A percentile compares a stretch with the other conserved stretches of the same genome.
These are phyloP conservation scores for Epinotia brunnichana DNA, from an alignment of 2,888 invertebrate species.

Conservation along the genomic window DNA sequence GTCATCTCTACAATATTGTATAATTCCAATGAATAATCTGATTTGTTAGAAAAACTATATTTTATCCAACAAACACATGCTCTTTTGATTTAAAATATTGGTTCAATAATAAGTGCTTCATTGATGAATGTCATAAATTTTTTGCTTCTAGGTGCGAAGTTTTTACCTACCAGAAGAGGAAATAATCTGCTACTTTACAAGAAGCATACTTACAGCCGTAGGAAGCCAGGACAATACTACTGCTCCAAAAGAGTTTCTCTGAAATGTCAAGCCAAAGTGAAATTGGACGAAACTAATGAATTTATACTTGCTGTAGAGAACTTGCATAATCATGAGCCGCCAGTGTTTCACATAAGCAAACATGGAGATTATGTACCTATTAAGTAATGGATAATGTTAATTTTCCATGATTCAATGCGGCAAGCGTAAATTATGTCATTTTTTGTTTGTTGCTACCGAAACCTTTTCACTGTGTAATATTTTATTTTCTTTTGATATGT, in stretches of 20 bases:
- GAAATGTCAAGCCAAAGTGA: conserved; percentile 51
- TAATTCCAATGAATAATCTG: background rate
- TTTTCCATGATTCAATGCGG: too few relatives aligned
- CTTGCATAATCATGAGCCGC: conserved; percentile 19
- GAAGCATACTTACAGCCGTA: conserved; percentile 50
- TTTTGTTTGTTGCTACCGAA: too few relatives aligned
- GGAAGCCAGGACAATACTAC: conserved; percentile 9
- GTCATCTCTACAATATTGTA: background rate
- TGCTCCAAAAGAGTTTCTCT: conserved; percentile 16
- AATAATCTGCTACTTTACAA: conserved; percentile 39
- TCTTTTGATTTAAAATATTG: background rate
- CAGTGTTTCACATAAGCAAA: conserved; percentile 21
- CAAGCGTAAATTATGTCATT: too few relatives aligned
- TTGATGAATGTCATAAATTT: background rate
- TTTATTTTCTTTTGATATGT: too few relatives aligned
- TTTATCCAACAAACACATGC: background rate
- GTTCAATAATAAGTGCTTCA: too few relatives aligned
- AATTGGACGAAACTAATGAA: conserved; percentile 12
- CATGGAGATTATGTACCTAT: conserved; percentile 19
- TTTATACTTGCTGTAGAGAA: background rate
- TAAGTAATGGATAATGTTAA: background rate
- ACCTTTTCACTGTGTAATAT: too few relatives aligned
- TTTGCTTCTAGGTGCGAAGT: conserved; percentile 1
- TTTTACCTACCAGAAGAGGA: conserved; percentile 12
- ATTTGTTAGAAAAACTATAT: background rate